Evolutionary conservation across 2,888 invertebrate genomes (phyloP).

Genomic region (Acholoe squamosa): DNA sequence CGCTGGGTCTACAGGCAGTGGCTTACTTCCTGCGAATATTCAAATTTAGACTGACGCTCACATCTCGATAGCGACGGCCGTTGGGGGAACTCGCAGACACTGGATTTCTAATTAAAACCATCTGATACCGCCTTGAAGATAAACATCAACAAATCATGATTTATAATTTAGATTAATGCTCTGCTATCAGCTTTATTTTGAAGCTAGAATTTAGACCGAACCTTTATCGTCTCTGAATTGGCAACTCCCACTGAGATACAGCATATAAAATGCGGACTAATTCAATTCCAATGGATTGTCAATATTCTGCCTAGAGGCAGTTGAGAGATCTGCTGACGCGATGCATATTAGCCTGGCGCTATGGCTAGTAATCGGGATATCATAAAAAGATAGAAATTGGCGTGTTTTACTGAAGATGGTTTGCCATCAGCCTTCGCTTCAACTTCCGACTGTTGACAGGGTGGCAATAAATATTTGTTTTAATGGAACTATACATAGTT

Average conservation of each 20-base stretch:
- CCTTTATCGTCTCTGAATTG: too few species aligned
- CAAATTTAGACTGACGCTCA: neutral
- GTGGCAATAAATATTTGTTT: too few species aligned
- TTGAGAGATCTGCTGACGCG: too few species aligned
- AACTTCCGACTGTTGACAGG: too few species aligned
- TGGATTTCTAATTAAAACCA: neutral
- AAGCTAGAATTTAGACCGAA: neutral
- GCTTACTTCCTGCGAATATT: constrained; percentile 18
- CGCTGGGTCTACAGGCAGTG: neutral
- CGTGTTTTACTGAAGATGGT: too few species aligned
- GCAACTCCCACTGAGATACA: neutral
- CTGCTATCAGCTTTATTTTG: neutral
- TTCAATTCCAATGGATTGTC: neutral
- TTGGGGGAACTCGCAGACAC: neutral
- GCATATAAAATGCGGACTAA: neutral
- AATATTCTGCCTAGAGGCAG: too few species aligned
- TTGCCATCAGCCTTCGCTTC: too few species aligned
- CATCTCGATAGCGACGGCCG: neutral
- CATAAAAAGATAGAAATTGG: too few species aligned
- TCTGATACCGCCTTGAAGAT: neutral
- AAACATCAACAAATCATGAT: constrained; percentile 38
- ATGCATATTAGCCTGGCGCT: too few species aligned
- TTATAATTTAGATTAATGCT: constrained; percentile 40
- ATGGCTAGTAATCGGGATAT: too few species aligned
- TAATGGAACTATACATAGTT: too few species aligned